Percentiles rank a stretch among this genome's conserved stretches.
Conservation (phyloP, 2,113 vertebrate genomes). For the Numenius arquata region DNA sequence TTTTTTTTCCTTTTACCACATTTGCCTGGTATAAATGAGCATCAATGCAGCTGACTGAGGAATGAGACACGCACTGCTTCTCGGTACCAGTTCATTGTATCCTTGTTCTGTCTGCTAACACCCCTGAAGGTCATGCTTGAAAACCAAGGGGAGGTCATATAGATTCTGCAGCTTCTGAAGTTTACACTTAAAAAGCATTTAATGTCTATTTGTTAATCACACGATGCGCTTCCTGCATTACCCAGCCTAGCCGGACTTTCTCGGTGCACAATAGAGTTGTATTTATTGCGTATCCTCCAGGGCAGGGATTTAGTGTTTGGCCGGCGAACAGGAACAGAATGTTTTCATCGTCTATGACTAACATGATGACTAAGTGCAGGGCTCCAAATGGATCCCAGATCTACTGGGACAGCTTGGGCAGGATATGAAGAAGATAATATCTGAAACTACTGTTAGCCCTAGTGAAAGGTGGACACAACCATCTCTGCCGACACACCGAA, state of each 20-base stretch:
- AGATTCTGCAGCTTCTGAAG: not conserved
- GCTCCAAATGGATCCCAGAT: constrained; percentile 49
- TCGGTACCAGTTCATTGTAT: not conserved
- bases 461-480: not conserved
- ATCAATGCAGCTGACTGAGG: not conserved
- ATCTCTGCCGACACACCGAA: not conserved
- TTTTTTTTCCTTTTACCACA: not conserved
- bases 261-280: not conserved
- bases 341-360: constrained; percentile 52
- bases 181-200: not conserved
- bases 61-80: not conserved
- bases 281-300: constrained; percentile 35
- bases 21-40: not conserved
- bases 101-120: not conserved
- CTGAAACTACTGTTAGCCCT: not conserved
- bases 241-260: constrained; percentile 15
- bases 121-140: not conserved
- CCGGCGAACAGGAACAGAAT: constrained; percentile 65
- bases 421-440: not conserved
- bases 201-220: not conserved
- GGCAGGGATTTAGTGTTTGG: constrained; percentile 52
- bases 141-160: not conserved
- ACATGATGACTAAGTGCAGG: constrained; percentile 13
- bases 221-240: constrained; percentile 2
- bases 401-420: not conserved